Base-by-base conservation (phyloP, 2,113 vertebrate species). In the Herpailurus yagouaroundi region DNA sequence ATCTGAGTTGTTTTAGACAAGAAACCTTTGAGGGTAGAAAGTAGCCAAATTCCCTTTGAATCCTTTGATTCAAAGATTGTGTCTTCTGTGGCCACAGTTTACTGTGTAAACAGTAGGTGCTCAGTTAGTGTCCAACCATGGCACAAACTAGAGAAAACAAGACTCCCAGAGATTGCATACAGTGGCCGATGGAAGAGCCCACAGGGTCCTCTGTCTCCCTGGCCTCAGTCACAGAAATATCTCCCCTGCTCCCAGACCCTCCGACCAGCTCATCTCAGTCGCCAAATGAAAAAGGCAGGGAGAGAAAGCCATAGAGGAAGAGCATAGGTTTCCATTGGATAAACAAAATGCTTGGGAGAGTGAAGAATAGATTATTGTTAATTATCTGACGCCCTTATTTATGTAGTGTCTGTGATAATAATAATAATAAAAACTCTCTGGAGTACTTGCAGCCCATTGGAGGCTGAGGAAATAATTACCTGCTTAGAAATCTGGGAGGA, bases 381-480 rank as follows among this genome's bases (percentile, higher is more conserved):
- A 82, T 66, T 74, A 95, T 31, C 91, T 92, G 81, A 89, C 16
- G 27, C 81, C 48, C 97, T 86, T 95, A 91, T 94, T 97, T 94
- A 87, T 82, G 68, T 76, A 31, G 27, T 60, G 27, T 93, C 81
- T 79, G 31, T 63, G 81, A 92, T 90, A n/a, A 90, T 95, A 89
- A 79, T 64, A 41, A 77, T 79, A 79, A 50, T 50, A 79, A 79
- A 71, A 81, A 89, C 52, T 45, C 36, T 87, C 68, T 81, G 41
- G 88, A 74, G 85, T 41, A 18, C 38, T 55, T 76, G 13, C 68
- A n/a, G 68, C 33, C 87, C 83, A 64, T 73, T 93, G 95, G 92
- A 96, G 52, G 66, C 82, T 71, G 52, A 95, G 81, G 66, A 97
- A 89, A 50, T 89, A 84, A 95, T 97, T 74, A 57, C 60, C 63